Conservation (phyloP, 53 echinoderm and acorn worm species). For the Apostichopus leukothele region DNA sequence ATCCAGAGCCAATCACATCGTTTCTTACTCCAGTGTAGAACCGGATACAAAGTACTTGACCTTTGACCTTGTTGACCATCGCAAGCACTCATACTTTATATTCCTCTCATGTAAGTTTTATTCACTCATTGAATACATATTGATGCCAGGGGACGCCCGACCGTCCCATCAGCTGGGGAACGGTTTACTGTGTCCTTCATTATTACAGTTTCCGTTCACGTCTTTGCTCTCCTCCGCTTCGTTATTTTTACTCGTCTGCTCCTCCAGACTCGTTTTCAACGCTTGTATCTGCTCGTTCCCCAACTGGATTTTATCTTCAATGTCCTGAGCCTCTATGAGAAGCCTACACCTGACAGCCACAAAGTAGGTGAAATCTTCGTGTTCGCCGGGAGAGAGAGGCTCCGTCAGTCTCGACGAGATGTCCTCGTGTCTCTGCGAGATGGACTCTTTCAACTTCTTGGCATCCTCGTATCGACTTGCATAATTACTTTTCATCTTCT, state of each 20-base stretch:
- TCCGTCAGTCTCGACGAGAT: constrained; percentile 71
- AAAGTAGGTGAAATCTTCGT: constrained; percentile 86
- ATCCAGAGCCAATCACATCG: no score
- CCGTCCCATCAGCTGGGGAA: constrained; percentile 23
- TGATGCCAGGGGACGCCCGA: no score
- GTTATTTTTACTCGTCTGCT: constrained; percentile 24
- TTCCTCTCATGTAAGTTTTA: no score
- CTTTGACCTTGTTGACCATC: no score
- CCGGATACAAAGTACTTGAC: no score
- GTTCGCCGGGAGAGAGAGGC: constrained; percentile 65
- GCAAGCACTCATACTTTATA: no score
- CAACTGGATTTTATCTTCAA: constrained; percentile 76
- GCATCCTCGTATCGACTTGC: constrained; percentile 77
- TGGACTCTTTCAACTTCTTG: constrained; percentile 86
- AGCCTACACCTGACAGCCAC: constrained; percentile 60
- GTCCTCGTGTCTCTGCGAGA: constrained; percentile 65
- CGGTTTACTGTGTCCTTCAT: background rate
- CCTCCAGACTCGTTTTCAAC: constrained; percentile 67
- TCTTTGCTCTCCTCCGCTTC: constrained; percentile 13
- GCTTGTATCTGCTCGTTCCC: constrained; percentile 94
- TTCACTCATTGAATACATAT: no score
- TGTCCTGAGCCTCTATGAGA: constrained; percentile 78
- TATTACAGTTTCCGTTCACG: constrained; percentile 34
- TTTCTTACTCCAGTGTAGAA: no score
- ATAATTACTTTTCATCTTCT: constrained; percentile 72